A percentile compares a stretch with the other conserved stretches of the same genome.
Evolutionary conservation across 2,113 vertebrate genomes (phyloP).

Genomic region (Hemiprocne comata): DNA sequence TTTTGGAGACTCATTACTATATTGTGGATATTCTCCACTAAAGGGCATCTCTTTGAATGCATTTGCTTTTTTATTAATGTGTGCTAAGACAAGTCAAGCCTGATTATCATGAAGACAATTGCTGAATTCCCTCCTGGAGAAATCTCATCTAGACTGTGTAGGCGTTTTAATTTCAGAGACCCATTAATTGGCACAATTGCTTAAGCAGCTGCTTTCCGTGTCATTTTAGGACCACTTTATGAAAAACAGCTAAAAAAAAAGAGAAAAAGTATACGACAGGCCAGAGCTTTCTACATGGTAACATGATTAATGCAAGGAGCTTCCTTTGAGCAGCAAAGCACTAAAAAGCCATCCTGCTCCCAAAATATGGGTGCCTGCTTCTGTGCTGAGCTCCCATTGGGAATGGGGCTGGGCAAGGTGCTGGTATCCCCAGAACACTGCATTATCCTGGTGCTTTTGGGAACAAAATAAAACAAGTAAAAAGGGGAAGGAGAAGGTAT

Average conservation of each 20-base stretch:
- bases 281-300: conserved; percentile 17
- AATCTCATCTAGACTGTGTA: conserved; percentile 77
- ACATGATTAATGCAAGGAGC: conserved; percentile 42
- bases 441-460: accelerated
- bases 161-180: conserved; percentile 82
- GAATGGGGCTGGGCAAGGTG: neutral
- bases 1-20: conserved; percentile 75
- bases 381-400: accelerated
- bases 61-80: conserved; percentile 80
- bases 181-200: conserved; percentile 83
- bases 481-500: neutral
- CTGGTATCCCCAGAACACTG: neutral
- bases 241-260: conserved; percentile 46
- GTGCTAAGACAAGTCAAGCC: conserved; percentile 79
- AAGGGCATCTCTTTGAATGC: conserved; percentile 79
- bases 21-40: conserved; percentile 77
- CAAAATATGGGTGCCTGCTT: neutral
- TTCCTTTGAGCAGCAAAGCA: neutral
- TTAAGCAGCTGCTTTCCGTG: conserved; percentile 80
- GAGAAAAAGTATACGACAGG: conserved; percentile 1
- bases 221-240: conserved; percentile 78
- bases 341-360: neutral
- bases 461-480: accelerated
- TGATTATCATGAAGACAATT: conserved; percentile 83
- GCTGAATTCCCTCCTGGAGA: conserved; percentile 79